Base-by-base conservation (phyloP, 2,113 vertebrate species). In the Donacobius atricapilla region DNA sequence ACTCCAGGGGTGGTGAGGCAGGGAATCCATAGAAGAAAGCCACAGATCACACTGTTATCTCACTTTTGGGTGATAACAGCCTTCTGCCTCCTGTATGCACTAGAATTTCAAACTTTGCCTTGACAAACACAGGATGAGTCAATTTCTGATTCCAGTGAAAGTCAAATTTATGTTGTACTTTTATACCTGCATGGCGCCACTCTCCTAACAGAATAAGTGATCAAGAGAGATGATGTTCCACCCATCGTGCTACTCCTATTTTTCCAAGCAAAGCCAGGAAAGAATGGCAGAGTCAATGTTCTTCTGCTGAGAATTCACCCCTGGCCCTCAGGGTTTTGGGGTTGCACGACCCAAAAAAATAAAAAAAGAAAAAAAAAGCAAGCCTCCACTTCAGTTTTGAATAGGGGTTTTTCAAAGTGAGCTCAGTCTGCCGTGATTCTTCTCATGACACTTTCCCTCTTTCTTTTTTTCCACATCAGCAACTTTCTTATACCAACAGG, bases 401-500 rank as follows among this genome's bases (percentile, higher is more conserved):
- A 47, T 1, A 63, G 69, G 17, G 50, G 58, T 92, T 87, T 91
- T 91, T 92, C 48, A 66, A 64, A 90, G 65, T 44, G 37, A 91
- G 51, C 66, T 92, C 35, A 40, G 54, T 69, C 61, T 86, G 79
- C 92, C 77, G 77, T 82, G 48, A 77, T 40, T 76, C 76, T 94
- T 90, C 88, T 87, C 35, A 51, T 58, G 84, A 82, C 76, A 91
- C 54, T 92, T 82, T 24, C 53, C 57, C 60, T 50, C 45, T 23
- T 65, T 60, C 40, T 42, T 60, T 92, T 81, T 65, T 44, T 93
- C 83, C 71, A 92, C 66, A 90, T 83, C 85, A 86, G 56, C 85
- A 90, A 48, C 64, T 95, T 92, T 58, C 70, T 87, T 94, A 92
- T 66, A 82, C 90, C 70, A 83, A 53, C 35, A 75, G 53, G 87